phyloP scores from a whole-genome alignment of 2,888 invertebrate species.

The Drosophila siamana region DNA sequence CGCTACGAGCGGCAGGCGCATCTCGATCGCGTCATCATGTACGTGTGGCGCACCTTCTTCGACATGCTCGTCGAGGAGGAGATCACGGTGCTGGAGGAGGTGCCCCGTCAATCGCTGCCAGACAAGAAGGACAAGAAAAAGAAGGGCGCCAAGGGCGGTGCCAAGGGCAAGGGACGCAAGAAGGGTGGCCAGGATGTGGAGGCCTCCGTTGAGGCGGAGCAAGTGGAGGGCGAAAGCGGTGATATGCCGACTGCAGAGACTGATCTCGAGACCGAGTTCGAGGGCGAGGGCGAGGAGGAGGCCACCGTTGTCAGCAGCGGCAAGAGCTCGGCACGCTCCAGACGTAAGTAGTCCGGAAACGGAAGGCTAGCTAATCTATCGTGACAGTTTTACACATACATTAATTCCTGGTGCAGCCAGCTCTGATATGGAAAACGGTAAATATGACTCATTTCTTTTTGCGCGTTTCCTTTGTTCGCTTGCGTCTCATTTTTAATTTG shows the following conservation, averaged over 20 bases:
- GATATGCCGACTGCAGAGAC: conserved; percentile 50
- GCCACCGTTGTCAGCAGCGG: conserved; percentile 66
- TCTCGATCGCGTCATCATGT: conserved; percentile 88
- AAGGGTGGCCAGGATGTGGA: conserved; percentile 63
- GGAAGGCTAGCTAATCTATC: not conserved
- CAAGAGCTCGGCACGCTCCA: conserved; percentile 73
- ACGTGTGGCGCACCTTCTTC: conserved; percentile 89
- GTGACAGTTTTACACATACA: conserved; percentile 28
- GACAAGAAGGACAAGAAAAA: conserved; percentile 81
- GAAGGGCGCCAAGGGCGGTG: conserved; percentile 54
- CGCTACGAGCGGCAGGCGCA: conserved; percentile 86
- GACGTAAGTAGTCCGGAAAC: conserved; percentile 57
- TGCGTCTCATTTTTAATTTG: conserved; percentile 67
- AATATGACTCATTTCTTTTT: conserved; percentile 55
- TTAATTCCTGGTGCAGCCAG: conserved; percentile 72
- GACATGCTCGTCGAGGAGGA: conserved; percentile 91
- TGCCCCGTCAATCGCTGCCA: conserved; percentile 84
- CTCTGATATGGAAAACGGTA: conserved; percentile 85
- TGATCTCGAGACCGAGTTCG: conserved; percentile 61
- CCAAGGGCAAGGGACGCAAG: conserved; percentile 52
- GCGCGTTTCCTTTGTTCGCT: conserved; percentile 37
- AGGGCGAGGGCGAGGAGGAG: conserved; percentile 70
- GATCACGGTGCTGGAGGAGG: conserved; percentile 89
- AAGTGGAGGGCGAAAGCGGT: conserved; percentile 37
- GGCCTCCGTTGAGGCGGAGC: conserved; percentile 34